Evolutionary conservation across 2,113 vertebrate genomes (phyloP), one percentile per base, ranked within the genome.

Genomic region (Tonatia bakeri): DNA sequence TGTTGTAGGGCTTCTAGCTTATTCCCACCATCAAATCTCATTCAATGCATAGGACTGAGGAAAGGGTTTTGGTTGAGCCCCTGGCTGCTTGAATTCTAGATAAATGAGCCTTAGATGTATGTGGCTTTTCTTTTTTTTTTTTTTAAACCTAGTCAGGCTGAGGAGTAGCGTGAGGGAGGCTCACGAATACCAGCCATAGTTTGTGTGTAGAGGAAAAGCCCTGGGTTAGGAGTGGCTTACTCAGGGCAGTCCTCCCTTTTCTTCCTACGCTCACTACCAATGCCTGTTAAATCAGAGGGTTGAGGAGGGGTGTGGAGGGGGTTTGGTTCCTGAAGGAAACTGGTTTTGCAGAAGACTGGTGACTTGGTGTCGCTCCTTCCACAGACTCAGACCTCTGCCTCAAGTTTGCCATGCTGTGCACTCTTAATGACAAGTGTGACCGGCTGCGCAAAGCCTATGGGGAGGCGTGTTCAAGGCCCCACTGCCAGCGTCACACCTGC

Each of bases 391-490:
- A 99, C 97, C 98, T 98, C n/a, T 99, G 99, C 98, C 98, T 99
- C 96, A 99, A 99, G 96, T 99, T 99, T 36, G 98, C 99, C 50
- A 99, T 99, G 9, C 96, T 99, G 22, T 99, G 99, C 96, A 99
- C 99, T 5, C 98, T 99, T 94, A 98, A 99, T 24, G 99, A 99
- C 96, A 98, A 99, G 97, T 99, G 99, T 88, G 99, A 99, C 96
- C 99, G 98, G n/a, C 98, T 99, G 28, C 99, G 99, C 97, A 99
- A 99, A 13, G 99, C 99, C 45, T 99, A 99, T 0, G 99, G 98
- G 79, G 98, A 99, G 3, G 98, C 98, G 33, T 99, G 99, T 97
- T 99, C 99, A 3, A 99, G 98, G 82, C 97, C 98, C 7, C 98
- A 94, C 8, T 99, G 99, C 97, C 99, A 99, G 97, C 98, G 98